phyloP scores from a whole-genome alignment of 2,888 invertebrate genomes.

The Exephanes ischioxanthus region DNA sequence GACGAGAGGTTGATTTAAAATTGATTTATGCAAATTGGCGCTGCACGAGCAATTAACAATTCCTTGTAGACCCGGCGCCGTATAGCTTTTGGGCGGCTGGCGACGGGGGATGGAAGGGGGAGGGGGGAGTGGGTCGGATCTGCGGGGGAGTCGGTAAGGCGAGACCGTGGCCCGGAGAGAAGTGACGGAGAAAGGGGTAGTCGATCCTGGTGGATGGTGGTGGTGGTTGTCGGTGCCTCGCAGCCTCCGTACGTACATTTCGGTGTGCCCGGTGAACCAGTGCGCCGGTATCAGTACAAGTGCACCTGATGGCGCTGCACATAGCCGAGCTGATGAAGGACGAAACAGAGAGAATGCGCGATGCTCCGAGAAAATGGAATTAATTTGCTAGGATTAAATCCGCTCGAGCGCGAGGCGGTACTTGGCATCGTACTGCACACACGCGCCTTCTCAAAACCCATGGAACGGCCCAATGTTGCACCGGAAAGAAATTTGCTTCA shows the following conservation, averaged over 20 bases:
- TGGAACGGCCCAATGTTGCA: conserved; percentile 79
- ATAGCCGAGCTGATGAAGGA: conserved; percentile 83
- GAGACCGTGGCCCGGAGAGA: conserved; percentile 37
- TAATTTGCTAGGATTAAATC: conserved; percentile 84
- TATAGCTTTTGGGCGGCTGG: conserved; percentile 78
- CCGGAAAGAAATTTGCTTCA: conserved; percentile 44
- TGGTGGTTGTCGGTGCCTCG: conserved; percentile 13
- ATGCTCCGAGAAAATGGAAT: conserved; percentile 84
- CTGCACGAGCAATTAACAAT: conserved; percentile 85
- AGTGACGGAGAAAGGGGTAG: conserved; percentile 68
- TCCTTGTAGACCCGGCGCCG: conserved; percentile 82
- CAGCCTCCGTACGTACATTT: conserved; percentile 8
- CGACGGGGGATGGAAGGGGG: conserved; percentile 58
- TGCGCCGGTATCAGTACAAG: conserved; percentile 33
- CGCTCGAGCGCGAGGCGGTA: conserved; percentile 75
- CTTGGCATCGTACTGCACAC: conserved; percentile 11
- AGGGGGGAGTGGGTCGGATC: conserved; percentile 50
- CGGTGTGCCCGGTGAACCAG: conserved; percentile 15
- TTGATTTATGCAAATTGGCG: conserved; percentile 85
- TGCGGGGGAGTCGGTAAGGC: conserved; percentile 54
- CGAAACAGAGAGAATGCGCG: conserved; percentile 84
- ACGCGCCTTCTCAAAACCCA: conserved; percentile 66
- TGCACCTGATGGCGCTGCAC: conserved; percentile 67
- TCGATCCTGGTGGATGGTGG: conserved; percentile 35
- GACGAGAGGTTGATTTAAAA: conserved; percentile 82